Conservation (phyloP, 2,113 vertebrate genomes). For the Xenus cinereus region DNA sequence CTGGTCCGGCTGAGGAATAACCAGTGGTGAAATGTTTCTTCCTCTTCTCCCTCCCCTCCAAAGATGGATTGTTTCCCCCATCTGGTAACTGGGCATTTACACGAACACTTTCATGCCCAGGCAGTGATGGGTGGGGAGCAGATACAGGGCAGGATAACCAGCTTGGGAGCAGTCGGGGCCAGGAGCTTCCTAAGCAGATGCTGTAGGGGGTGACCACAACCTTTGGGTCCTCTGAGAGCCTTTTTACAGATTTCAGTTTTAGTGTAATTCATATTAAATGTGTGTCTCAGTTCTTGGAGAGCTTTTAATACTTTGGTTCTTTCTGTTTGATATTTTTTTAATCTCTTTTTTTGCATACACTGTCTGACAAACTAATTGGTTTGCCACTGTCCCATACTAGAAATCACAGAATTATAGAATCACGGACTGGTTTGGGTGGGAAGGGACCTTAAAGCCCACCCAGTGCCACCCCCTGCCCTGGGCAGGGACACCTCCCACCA, state of each 20-base stretch:
- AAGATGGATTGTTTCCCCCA: neutral
- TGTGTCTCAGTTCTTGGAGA: neutral
- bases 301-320: neutral
- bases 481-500: neutral
- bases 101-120: neutral
- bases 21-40: neutral
- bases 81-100: neutral
- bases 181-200: neutral
- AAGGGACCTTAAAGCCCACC: neutral
- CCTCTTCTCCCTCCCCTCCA: neutral
- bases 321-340: neutral
- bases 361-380: neutral
- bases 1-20: neutral
- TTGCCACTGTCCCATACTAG: neutral
- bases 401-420: neutral
- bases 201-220: neutral
- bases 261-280: neutral
- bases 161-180: neutral
- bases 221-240: neutral
- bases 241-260: neutral
- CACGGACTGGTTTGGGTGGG: neutral
- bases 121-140: neutral
- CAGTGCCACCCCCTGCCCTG: too few species aligned
- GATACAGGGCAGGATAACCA: neutral
- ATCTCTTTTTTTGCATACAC: neutral